Percentiles rank a stretch among this genome's conserved stretches.
phyloP scores from a whole-genome alignment of 2,113 vertebrate genomes.

The Macrotis lagotis region DNA sequence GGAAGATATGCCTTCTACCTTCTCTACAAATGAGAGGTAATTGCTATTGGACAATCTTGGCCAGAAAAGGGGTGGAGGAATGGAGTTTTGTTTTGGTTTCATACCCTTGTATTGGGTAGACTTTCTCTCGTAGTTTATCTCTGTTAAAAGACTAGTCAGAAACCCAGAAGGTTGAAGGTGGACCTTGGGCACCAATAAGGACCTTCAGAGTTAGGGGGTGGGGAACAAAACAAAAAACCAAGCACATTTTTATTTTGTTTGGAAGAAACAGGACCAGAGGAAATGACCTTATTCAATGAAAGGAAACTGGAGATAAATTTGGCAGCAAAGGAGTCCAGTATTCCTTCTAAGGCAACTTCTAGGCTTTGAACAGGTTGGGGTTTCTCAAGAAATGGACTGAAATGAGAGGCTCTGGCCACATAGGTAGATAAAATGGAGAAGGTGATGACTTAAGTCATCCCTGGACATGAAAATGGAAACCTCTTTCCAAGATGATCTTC shows the following conservation, averaged over 20 bases:
- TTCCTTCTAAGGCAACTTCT: slow-evolving; percentile 44
- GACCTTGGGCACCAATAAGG: slow-evolving; percentile 69
- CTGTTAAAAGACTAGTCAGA: slow-evolving; percentile 67
- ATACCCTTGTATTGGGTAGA: slow-evolving; percentile 67
- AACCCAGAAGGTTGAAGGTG: slow-evolving; percentile 70
- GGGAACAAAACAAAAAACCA: slow-evolving; percentile 35
- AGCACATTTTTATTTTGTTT: slow-evolving; percentile 72
- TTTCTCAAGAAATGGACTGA: slow-evolving; percentile 16
- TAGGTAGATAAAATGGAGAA: not conserved
- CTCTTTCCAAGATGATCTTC: not conserved
- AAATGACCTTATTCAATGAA: slow-evolving; percentile 72
- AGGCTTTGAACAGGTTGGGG: slow-evolving; percentile 39
- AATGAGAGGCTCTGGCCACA: not conserved
- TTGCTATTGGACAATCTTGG: slow-evolving; percentile 67
- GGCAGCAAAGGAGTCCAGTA: slow-evolving; percentile 74
- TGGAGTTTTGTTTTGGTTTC: slow-evolving; percentile 57
- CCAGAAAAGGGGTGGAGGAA: slow-evolving; percentile 54
- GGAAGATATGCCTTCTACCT: slow-evolving; percentile 38
- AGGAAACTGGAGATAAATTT: slow-evolving; percentile 73
- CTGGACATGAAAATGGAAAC: not conserved
- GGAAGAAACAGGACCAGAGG: slow-evolving; percentile 76
- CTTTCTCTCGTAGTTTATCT: slow-evolving; percentile 67
- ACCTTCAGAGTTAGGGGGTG: slow-evolving; percentile 49
- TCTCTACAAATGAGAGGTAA: slow-evolving; percentile 59
- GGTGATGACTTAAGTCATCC: not conserved